Base-by-base conservation (phyloP, 2,113 vertebrate genomes). In the Notiomystis cincta region DNA sequence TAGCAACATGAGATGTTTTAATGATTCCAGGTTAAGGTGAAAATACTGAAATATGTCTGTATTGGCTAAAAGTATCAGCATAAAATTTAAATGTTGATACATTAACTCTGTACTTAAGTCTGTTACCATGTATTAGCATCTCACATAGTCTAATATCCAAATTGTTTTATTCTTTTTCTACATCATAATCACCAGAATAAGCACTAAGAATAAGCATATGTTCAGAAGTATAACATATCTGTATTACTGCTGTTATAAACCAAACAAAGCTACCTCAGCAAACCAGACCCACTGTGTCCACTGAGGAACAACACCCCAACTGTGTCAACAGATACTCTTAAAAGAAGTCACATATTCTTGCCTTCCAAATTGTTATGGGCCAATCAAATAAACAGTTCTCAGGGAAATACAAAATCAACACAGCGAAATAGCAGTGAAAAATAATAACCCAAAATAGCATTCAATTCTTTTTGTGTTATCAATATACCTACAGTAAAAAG, bases 231-330 rank as follows among this genome's bases (percentile, higher is more conserved):
- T 9, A 71, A 25, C 33, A 67, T 64, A 50, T 14, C 25, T 56
- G 13, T 62, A 40, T 53, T 57, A 58, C 8, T 82, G 24, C 16
- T 45, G 30, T 61, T 75, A 70, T 15, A 75, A 79, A 82, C n/a
- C 15, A 35, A 76, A 38, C 11, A 22, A 76, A 66, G 10, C 7
- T 61, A 82, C 17, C 20, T 51, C 48, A 37, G 19, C 38, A 83
- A 72, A 69, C 10, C 15, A 0, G 0, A 40, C 8, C 5, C 24
- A 67, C 12, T 33, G 19, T 23, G 13, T n/a, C 24, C 31, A 18
- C 30, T 16, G 35, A 18, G 30, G 35, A 82, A 72, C 20, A 80
- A 67, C 86, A 77, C 7, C 9, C 9, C 22, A 64, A 11, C 12
- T 22, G 6, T 28, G 48, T 24, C 37, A 82, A 75, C 11, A 84